Percentiles rank a stretch among this genome's conserved stretches.
Conservation (phyloP, 53 echinoderm and acorn worm genomes). For the Astropecten irregularis region DNA sequence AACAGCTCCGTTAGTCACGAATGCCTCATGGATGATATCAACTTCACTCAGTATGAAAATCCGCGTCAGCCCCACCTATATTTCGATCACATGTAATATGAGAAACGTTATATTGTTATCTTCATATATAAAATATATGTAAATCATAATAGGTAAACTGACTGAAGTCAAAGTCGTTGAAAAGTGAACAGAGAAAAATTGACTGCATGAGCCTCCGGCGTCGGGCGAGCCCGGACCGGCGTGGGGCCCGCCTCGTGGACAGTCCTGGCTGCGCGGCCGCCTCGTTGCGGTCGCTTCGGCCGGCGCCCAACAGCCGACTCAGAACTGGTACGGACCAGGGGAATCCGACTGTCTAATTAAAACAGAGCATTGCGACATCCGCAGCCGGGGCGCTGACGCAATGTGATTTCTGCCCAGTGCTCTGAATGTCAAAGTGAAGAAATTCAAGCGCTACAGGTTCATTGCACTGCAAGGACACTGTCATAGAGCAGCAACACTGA, state of each 20-base stretch:
- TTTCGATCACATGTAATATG: background rate
- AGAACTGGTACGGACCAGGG: constrained; percentile 96
- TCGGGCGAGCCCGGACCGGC: background rate
- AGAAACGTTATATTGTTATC: too few species aligned
- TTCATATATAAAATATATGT: too few species aligned
- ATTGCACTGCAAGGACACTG: too few species aligned
- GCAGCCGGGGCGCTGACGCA: constrained; percentile 64
- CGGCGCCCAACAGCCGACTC: too few species aligned
- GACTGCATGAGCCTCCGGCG: background rate
- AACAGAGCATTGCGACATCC: constrained; percentile 91
- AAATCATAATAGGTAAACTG: background rate
- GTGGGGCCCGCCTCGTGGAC: too few species aligned
- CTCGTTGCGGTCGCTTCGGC: constrained; percentile 88
- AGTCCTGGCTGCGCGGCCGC: too few species aligned
- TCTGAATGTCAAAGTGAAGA: too few species aligned
- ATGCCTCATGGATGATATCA: constrained; percentile 2
- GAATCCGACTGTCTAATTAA: constrained; percentile 98
- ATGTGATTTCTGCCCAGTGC: too few species aligned
- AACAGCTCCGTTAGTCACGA: background rate
- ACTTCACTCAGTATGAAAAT: constrained; percentile 21
- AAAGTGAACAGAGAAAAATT: too few species aligned
- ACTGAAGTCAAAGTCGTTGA: too few species aligned
- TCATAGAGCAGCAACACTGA: too few species aligned
- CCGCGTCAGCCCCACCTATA: background rate
- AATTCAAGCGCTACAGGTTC: too few species aligned